phyloP scores from a whole-genome alignment of 2,797 vertebrate species.

The Miichthys miiuy region DNA sequence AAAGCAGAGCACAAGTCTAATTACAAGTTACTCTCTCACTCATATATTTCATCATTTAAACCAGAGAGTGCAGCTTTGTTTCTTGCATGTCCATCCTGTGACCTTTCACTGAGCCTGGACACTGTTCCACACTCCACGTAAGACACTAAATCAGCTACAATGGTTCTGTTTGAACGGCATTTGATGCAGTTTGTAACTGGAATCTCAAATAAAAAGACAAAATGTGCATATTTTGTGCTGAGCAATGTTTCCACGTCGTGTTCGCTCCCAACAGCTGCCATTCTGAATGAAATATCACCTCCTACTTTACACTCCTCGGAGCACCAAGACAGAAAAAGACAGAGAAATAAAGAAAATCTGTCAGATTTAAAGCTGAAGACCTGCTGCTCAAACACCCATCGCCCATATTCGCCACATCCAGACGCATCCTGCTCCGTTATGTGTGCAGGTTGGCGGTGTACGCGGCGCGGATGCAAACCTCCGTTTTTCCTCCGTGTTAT shows the following conservation, averaged over 20 bases:
- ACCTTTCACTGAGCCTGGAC: slow-evolving; percentile 49
- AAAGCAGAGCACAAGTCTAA: slow-evolving; percentile 10
- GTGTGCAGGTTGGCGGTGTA: slow-evolving; percentile 26
- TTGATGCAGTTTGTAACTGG: background rate
- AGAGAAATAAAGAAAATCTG: background rate
- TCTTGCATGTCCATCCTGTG: slow-evolving; percentile 35
- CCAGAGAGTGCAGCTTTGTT: slow-evolving; percentile 6
- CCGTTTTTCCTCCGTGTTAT: background rate
- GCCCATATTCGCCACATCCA: slow-evolving; percentile 47
- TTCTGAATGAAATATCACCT: slow-evolving; percentile 1
- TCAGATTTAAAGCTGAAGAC: slow-evolving; percentile 12
- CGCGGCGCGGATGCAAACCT: slow-evolving; percentile 31
- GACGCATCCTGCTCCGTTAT: slow-evolving; percentile 49
- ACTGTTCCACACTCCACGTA: background rate
- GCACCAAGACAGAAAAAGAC: slow-evolving; percentile 1
- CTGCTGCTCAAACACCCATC: slow-evolving; percentile 37
- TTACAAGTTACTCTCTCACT: slow-evolving; percentile 39
- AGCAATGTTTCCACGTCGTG: slow-evolving; percentile 2
- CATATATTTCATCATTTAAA: background rate
- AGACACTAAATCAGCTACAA: background rate
- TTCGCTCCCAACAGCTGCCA: background rate
- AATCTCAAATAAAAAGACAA: slow-evolving; percentile 10
- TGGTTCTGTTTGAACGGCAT: background rate
- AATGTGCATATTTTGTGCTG: slow-evolving; percentile 11
- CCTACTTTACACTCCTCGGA: background rate